Evolutionary conservation across 92 coral and sea anemone species (phyloP), one percentile per base, ranked within the genome.

Genomic region (Chrysogorgia sp.): DNA sequence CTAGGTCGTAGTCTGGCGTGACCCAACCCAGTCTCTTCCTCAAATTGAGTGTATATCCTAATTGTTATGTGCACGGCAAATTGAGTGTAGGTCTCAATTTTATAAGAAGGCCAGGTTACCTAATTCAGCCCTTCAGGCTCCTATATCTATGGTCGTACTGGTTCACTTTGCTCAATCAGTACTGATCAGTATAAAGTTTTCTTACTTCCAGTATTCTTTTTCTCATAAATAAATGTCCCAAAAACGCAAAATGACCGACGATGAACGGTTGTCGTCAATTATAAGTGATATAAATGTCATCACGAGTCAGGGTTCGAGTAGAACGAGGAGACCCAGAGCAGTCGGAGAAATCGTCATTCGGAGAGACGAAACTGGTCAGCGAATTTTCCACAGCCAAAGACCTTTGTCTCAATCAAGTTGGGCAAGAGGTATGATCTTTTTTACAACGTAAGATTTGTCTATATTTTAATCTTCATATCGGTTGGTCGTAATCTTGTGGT

Each of bases 371-470:
- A 21, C 66, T 22, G 66, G 29, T 23, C 34, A 59, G 26, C 20
- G 66, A 59, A 59, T 59, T 26, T 26, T 59, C 32, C 66, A 59
- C 19, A 59, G 34, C 19, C 66, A 25, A 59, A 23, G 66, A 26
- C 32, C 32, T 13, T 28, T 59, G 66, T 59, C 66, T 6, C 66
- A 59, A 26, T 21, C 66, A 8, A 59, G 66, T 59, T 59, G 66
- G 66, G 30, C 30, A 59, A 59, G 66, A 59, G 34, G 40, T 59
- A 59, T 25, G 31, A 23, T n/a, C n/a, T n/a, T n/a, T n/a, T 21
- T 59, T 33, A 21, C 2, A 12, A 52, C 3, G 19, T 52, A 15
- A 19, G 5, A 19, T 52, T 52, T 52, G 58, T 15, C 19, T 21
- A 3, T 4, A 12, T 52, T 52, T 52, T 52, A 26, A 52, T 2